Evolutionary conservation across 2,888 invertebrate species (phyloP).

Genomic region (Chaitophorus viminalis): DNA sequence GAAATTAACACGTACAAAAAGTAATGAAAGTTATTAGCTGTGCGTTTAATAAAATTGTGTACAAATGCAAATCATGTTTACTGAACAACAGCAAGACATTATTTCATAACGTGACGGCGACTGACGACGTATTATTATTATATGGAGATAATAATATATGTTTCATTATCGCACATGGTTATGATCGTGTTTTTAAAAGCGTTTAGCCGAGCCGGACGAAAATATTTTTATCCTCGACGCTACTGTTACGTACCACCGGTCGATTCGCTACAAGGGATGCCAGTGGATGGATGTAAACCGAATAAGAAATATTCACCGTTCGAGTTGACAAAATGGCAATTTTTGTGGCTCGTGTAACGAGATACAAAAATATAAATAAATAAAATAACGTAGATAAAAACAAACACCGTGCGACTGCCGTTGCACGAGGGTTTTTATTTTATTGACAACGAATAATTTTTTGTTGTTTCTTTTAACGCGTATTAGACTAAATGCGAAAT

Average conservation of each 20-base stretch:
- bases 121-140: too few relatives aligned
- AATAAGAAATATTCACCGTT: conserved; percentile 1
- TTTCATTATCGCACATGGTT: background rate
- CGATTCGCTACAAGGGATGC: background rate
- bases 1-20: background rate
- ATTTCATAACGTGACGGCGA: too few relatives aligned
- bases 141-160: too few relatives aligned
- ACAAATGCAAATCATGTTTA: too few relatives aligned
- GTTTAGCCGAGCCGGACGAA: too few relatives aligned
- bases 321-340: conserved; percentile 12
- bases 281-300: background rate
- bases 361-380: background rate
- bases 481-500: background rate
- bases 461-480: background rate
- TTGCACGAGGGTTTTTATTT: conserved; percentile 15
- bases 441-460: conserved; percentile 15
- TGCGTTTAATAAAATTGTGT: too few relatives aligned
- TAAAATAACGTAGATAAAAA: background rate
- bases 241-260: background rate
- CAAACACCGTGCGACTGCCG: background rate
- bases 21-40: background rate
- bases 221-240: too few relatives aligned
- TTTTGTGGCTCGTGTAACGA: background rate
- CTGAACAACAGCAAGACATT: too few relatives aligned
- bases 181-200: background rate